These are phyloP conservation scores for Eustalomyia histrio DNA, from an alignment of 2,888 invertebrate genomes.

Conservation along the genomic window DNA sequence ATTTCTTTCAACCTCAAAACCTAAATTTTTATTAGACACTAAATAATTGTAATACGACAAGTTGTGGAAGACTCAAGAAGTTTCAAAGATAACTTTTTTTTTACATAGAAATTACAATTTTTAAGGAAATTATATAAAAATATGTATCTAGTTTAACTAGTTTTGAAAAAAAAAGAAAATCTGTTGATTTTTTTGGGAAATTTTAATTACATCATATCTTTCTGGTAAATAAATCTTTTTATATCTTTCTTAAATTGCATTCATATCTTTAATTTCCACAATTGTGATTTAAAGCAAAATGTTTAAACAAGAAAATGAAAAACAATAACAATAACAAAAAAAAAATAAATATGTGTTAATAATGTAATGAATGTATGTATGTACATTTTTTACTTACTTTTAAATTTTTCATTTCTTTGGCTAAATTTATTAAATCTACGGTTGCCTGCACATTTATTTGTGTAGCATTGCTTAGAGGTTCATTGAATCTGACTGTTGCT, in stretches of 20 bases:
- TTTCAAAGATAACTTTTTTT: background rate
- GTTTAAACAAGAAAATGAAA: background rate
- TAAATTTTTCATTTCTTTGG: constrained; percentile 83
- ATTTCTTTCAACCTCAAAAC: constrained; percentile 19
- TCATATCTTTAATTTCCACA: background rate
- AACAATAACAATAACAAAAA: background rate
- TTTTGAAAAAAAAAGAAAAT: too few species aligned
- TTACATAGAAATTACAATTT: background rate
- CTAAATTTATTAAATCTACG: constrained; percentile 83
- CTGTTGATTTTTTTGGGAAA: background rate
- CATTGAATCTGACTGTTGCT: constrained; percentile 91
- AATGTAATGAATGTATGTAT: background rate
- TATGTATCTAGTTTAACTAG: too few species aligned
- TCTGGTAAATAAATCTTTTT: background rate
- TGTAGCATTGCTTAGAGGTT: constrained; percentile 84
- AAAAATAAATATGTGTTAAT: background rate
- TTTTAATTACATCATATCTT: background rate
- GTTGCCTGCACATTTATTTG: constrained; percentile 86
- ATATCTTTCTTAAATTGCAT: background rate
- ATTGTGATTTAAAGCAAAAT: background rate
- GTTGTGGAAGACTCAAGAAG: background rate
- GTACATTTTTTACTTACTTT: constrained; percentile 78
- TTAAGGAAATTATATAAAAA: too few species aligned
- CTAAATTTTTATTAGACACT: constrained; percentile 21
- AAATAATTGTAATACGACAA: background rate